phyloP scores from a whole-genome alignment of 2,888 invertebrate species.

The Parascotia fuliginaria region DNA sequence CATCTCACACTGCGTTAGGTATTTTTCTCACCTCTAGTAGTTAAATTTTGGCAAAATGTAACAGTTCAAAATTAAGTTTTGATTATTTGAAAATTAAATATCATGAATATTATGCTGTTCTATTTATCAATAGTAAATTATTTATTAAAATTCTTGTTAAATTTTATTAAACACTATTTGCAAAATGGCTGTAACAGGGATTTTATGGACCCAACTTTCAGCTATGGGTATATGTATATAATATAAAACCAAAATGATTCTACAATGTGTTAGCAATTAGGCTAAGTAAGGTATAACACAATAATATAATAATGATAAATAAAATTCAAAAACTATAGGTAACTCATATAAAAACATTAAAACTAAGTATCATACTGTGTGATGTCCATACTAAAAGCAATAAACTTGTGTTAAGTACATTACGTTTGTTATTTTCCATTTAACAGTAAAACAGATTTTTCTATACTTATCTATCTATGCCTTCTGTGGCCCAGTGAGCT shows the following conservation, averaged over 20 bases:
- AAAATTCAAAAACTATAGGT: constrained; percentile 31
- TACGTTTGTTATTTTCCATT: constrained; percentile 17
- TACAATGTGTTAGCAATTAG: constrained; percentile 38
- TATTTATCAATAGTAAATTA: too few species aligned
- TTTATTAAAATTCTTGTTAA: too few species aligned
- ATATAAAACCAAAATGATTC: constrained; percentile 26
- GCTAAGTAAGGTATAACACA: constrained; percentile 32
- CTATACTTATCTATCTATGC: constrained; percentile 29
- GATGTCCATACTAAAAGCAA: constrained; percentile 25
- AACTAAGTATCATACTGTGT: constrained; percentile 28
- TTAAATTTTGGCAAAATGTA: background rate
- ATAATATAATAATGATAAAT: constrained; percentile 24
- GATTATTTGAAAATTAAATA: background rate
- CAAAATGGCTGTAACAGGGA: constrained; percentile 13
- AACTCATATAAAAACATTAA: constrained; percentile 26
- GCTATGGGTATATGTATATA: constrained; percentile 10
- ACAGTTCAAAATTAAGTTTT: background rate
- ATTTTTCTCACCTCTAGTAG: constrained; percentile 17
- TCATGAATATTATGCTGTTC: background rate
- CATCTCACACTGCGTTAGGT: constrained; percentile 34
- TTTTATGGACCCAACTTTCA: constrained; percentile 29
- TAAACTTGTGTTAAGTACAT: constrained; percentile 26
- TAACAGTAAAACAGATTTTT: constrained; percentile 28
- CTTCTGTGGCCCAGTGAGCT: constrained; percentile 20
- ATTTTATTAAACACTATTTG: background rate